Base-by-base conservation (phyloP, 2,888 invertebrate genomes). In the Heteromurus nitidus region DNA sequence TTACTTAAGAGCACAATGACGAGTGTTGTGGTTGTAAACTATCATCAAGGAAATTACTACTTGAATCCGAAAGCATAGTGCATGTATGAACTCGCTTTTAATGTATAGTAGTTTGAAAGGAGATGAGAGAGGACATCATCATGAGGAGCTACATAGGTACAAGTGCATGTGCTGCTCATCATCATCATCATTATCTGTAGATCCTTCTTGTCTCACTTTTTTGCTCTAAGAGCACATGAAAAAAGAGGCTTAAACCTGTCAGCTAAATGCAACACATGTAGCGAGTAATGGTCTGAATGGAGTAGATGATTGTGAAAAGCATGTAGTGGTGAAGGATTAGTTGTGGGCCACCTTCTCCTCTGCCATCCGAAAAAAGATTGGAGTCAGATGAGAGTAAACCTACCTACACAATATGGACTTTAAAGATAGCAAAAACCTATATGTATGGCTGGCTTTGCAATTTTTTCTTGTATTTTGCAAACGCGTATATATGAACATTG, bases 241-340 rank as follows among this genome's bases (percentile, higher is more conserved):
- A 68, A 44, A 68, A 67, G 7, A 55, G 31, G 22, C 68, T 75
- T 68, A 60, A 76, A 76, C 68, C 44, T 60, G 42, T 55, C 55
- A 55, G 55, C 47, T 58, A 13, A 64, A 44, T 47, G 73, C 62
- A 47, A 24, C 62, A 53, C 69, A 55, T 55, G 31, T 30, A 20
- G 22, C 18, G 55, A 36, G 47, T 72, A 72, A 72, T 72, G 74
- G 50, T 64, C 24, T 55, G 24, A 69, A 24, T 69, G 69, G n/a
- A 28, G 44, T 44, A 47, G 72, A 62, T 62, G 60, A 74, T 64
- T 74, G 47, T 47, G 9, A 60, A n/a, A n/a, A 28, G 42, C 18
- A 44, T 20, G 72, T 16, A 62, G 70, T 70, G 36, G 16, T 58
- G 70, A 72, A 72, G 72, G 47, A 62, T 62, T 73, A 73, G 72